Conservation (phyloP, 2,797 vertebrate genomes). For the Odontamblyopus rebecca region DNA sequence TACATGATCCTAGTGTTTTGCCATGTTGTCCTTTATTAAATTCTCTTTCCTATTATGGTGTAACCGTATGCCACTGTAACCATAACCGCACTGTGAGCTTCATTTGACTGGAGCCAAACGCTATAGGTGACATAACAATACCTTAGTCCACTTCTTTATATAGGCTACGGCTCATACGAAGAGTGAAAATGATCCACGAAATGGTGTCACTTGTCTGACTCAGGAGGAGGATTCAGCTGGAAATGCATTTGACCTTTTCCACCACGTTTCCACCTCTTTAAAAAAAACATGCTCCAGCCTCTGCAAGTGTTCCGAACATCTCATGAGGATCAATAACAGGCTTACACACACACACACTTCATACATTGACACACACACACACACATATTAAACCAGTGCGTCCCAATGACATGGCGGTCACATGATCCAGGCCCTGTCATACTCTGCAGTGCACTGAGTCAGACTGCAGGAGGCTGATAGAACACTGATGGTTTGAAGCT, state of each 20-base stretch:
- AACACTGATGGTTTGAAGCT: neutral
- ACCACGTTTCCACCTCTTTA: slow-evolving; percentile 2
- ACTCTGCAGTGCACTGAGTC: slow-evolving; percentile 9
- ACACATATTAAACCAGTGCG: neutral
- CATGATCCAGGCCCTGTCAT: slow-evolving; percentile 7
- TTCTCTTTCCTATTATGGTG: no score
- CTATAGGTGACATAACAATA: no score
- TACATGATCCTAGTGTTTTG: no score
- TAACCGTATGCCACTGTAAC: no score
- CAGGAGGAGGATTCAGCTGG: neutral
- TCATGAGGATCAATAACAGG: slow-evolving; percentile 44
- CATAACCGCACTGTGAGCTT: no score
- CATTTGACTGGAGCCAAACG: no score
- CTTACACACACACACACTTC: slow-evolving; percentile 25
- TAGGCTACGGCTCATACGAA: no score
- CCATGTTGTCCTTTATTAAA: no score
- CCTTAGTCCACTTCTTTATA: no score
- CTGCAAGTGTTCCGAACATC: slow-evolving; percentile 31
- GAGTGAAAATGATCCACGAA: neutral
- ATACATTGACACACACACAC: neutral
- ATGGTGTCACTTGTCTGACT: neutral
- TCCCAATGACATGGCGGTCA: slow-evolving; percentile 13
- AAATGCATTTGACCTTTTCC: neutral
- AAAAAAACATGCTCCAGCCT: slow-evolving; percentile 8
- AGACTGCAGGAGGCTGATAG: neutral